Evolutionary conservation across 2,113 vertebrate genomes (phyloP), one percentile per base, ranked within the genome.

Genomic region (Theristicus caerulescens): DNA sequence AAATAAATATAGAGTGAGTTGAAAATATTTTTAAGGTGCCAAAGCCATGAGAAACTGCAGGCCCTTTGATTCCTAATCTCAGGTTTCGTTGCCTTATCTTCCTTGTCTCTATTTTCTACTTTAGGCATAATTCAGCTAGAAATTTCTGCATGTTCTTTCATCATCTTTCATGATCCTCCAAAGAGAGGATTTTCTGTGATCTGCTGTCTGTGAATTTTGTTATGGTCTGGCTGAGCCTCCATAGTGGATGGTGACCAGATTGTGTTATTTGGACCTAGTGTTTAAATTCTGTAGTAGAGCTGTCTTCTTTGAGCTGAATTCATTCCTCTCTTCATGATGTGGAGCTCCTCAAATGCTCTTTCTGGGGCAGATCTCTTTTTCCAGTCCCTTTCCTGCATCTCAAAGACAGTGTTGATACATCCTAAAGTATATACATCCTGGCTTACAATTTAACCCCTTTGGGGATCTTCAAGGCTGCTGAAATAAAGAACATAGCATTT

Each of bases 111-210:
- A 27, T 90, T 94, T 93, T 70, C 64, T 77, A 70, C 76, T 90
- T 90, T 27, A 81, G 67, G 36, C 54, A 70, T 86, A 83, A 92
- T 86, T 92, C 86, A 80, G 27, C 27, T 86, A 42, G 76, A 77
- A 90, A 94, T 77, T 88, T 58, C 87, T 93, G 44, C 40, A 16
- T 86, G 24, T 93, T 31, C 91, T 97, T 97, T 93, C 86, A 96
- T 93, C 93, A 86, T 80, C 59, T 94, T 59, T 65, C 93, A 92
- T 94, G n/a, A n/a, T n/a, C n/a, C n/a, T n/a, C n/a, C 88, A 97
- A 94, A 95, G 91, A 77, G 67, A 77, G 82, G 62, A 47, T 93
- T 86, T 83, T 77, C 76, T 92, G 79, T 95, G 91, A 94, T 93
- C 57, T 93, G 76, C 40, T 91, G 88, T 88, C 80, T 58, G 36